phyloP scores from a whole-genome alignment of 2,888 invertebrate genomes.

The Tenthredo livida region DNA sequence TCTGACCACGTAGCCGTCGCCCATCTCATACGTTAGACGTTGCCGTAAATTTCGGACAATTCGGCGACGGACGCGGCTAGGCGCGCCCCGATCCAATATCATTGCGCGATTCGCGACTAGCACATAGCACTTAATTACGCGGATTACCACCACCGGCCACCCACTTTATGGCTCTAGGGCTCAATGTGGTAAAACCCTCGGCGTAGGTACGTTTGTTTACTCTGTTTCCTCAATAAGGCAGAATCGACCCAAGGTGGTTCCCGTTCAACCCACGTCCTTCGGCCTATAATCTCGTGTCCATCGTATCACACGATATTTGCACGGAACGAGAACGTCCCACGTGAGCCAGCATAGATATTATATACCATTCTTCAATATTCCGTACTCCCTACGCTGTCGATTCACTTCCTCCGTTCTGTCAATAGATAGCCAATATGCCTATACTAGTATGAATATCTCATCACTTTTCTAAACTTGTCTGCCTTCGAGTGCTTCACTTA shows the following conservation, averaged over 20 bases:
- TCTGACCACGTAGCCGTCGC: background rate
- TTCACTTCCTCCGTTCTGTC: background rate
- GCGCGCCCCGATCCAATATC: slow-evolving; percentile 36
- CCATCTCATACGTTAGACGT: background rate
- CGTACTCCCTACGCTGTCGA: background rate
- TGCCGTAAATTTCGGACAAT: background rate
- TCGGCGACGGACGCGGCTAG: background rate
- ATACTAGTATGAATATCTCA: background rate
- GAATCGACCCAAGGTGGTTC: slow-evolving; percentile 22
- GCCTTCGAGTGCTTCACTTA: background rate
- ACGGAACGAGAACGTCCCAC: background rate
- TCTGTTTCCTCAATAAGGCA: slow-evolving; percentile 19
- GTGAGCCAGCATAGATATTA: background rate
- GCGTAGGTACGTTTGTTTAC: slow-evolving; percentile 45
- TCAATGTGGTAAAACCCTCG: slow-evolving; percentile 16
- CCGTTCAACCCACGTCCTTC: background rate
- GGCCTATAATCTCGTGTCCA: slow-evolving; percentile 33
- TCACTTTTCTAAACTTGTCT: background rate
- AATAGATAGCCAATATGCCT: background rate
- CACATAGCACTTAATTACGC: slow-evolving; percentile 36
- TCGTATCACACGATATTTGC: background rate
- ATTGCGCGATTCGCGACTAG: slow-evolving; percentile 23
- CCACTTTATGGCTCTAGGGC: slow-evolving; percentile 15
- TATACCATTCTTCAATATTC: background rate
- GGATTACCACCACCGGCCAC: slow-evolving; percentile 10